Evolutionary conservation across 1,140 invertebrate species (phyloP).

Genomic region (Gyrodactylus bullatarudis): DNA sequence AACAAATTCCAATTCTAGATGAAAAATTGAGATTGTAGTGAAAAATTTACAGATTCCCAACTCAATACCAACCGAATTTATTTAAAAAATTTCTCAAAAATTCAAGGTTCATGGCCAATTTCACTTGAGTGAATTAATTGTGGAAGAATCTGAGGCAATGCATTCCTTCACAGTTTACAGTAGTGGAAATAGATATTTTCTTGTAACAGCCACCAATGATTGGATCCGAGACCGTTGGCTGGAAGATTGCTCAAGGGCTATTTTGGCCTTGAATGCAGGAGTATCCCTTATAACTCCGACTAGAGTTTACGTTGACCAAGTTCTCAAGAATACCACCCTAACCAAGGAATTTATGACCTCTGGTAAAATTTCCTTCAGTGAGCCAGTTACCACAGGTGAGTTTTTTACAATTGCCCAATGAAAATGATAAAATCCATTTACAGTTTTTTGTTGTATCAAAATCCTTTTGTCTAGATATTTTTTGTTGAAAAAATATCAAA

Average conservation of each 20-base stretch:
- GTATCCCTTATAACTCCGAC: conserved; percentile 24
- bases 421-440: too few relatives aligned
- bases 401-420: too few relatives aligned
- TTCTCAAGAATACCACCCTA: background rate
- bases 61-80: too few relatives aligned
- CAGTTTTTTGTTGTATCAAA: too few relatives aligned
- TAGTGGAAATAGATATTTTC: conserved; percentile 23
- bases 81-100: too few relatives aligned
- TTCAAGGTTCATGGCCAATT: conserved; percentile 5
- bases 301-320: conserved; percentile 31
- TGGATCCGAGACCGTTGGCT: conserved; percentile 29
- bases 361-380: background rate
- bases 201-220: conserved; percentile 16
- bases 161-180: conserved; percentile 35
- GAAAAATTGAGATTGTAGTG: too few relatives aligned
- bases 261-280: conserved; percentile 30
- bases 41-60: too few relatives aligned
- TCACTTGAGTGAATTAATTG: background rate
- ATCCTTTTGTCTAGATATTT: background rate
- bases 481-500: too few relatives aligned
- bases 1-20: too few relatives aligned
- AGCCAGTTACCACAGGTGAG: too few relatives aligned
- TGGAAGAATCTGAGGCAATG: conserved; percentile 1
- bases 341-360: background rate
- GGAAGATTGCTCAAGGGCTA: conserved; percentile 37